Conservation (phyloP, 2,888 invertebrate genomes). For the Julus scandinavius region DNA sequence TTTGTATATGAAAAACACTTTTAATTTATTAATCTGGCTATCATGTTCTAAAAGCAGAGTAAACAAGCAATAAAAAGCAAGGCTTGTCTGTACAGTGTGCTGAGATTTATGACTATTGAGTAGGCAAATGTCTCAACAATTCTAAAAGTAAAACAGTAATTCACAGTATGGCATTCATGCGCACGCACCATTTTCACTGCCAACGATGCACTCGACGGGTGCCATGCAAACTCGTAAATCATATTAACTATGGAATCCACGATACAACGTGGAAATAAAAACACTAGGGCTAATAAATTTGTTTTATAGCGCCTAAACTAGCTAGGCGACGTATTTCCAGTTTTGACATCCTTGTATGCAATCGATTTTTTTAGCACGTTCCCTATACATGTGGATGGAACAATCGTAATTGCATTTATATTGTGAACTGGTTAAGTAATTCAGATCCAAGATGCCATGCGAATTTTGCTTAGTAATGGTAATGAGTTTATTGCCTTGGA, state of each 20-base stretch:
- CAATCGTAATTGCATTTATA: too few species aligned
- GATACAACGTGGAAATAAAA: background rate
- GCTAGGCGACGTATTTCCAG: background rate
- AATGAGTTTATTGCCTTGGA: too few species aligned
- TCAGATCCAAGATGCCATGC: too few species aligned
- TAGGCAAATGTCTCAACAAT: background rate
- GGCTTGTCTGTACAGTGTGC: background rate
- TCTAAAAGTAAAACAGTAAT: background rate
- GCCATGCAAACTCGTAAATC: background rate
- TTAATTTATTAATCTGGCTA: background rate
- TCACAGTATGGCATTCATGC: background rate
- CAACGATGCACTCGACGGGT: background rate
- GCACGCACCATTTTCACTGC: background rate
- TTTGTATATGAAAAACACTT: background rate
- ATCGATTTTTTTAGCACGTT: background rate
- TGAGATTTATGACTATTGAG: background rate
- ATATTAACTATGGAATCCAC: conserved; percentile 6
- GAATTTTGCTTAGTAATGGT: too few species aligned
- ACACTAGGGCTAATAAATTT: background rate
- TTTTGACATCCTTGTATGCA: background rate
- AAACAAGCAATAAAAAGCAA: background rate
- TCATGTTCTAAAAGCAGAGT: background rate
- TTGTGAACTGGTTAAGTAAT: too few species aligned
- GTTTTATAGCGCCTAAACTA: conserved; percentile 23
- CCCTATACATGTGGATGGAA: too few species aligned